phyloP scores from a whole-genome alignment of 2,888 invertebrate genomes.

The Parnassius orleans region DNA sequence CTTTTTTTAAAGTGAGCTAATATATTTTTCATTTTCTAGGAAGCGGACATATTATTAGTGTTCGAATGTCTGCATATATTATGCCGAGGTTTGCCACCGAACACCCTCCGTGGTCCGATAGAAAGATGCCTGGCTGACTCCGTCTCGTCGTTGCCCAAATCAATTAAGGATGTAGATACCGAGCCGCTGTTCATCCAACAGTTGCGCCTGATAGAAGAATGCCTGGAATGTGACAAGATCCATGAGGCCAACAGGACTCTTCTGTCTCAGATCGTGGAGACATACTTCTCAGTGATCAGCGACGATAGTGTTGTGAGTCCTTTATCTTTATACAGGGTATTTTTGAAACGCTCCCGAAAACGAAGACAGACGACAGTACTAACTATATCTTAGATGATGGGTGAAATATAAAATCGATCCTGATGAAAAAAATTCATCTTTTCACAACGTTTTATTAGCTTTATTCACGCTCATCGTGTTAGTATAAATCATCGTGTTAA shows the following conservation, averaged over 20 bases:
- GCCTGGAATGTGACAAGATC: constrained; percentile 74
- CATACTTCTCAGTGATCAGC: constrained; percentile 62
- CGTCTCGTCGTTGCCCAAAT: constrained; percentile 37
- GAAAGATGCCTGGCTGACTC: constrained; percentile 70
- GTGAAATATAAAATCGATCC: too few species aligned
- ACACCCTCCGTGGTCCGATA: constrained; percentile 76
- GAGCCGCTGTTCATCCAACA: constrained; percentile 49
- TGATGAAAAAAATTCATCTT: too few species aligned
- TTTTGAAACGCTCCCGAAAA: too few species aligned
- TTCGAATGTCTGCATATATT: constrained; percentile 78
- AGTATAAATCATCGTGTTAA: too few species aligned
- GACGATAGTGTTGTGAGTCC: constrained; percentile 47
- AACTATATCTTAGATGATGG: too few species aligned
- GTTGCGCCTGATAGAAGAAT: constrained; percentile 54
- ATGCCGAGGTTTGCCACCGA: constrained; percentile 81
- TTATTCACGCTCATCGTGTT: too few species aligned
- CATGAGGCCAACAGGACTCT: constrained; percentile 82
- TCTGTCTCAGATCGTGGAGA: constrained; percentile 71
- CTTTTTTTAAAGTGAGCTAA: too few species aligned
- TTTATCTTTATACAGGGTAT: too few species aligned
- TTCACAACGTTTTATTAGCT: too few species aligned
- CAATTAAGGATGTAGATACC: constrained; percentile 35
- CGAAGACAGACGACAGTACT: too few species aligned
- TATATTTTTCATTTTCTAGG: constrained; percentile 50
- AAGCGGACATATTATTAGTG: constrained; percentile 65